A percentile compares a stretch with the other conserved stretches of the same genome.
Conservation (phyloP, 23 tunicate species). For the Halocynthia aurantium region DNA sequence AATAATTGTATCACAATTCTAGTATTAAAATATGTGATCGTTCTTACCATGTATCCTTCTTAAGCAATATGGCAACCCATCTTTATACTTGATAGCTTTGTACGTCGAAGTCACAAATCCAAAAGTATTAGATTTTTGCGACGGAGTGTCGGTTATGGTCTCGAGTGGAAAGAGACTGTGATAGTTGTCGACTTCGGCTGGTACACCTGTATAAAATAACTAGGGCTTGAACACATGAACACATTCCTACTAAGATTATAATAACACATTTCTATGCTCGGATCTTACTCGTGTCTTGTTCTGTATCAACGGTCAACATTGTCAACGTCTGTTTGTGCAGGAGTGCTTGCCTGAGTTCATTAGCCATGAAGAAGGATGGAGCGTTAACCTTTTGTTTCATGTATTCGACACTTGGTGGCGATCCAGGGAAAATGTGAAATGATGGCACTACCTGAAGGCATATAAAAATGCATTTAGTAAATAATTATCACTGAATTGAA, state of each 20-base stretch:
- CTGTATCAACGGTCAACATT: constrained; percentile 85
- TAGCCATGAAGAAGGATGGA: constrained; percentile 80
- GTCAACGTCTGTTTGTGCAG: constrained; percentile 69
- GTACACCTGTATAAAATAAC: constrained; percentile 52
- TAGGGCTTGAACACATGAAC: background rate
- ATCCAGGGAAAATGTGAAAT: constrained; percentile 64
- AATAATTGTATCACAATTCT: too few species aligned
- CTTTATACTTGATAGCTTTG: constrained; percentile 88
- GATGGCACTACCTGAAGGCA: constrained; percentile 46
- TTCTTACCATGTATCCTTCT: constrained; percentile 86
- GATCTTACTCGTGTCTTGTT: constrained; percentile 74
- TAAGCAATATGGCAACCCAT: constrained; percentile 85
- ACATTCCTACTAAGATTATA: background rate
- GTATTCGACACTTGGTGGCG: constrained; percentile 81
- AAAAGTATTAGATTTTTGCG: constrained; percentile 63
- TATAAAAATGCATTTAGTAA: too few species aligned
- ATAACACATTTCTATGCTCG: background rate
- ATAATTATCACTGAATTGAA: too few species aligned
- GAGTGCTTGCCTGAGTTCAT: constrained; percentile 63
- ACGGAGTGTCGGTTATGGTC: constrained; percentile 31
- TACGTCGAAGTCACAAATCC: constrained; percentile 76
- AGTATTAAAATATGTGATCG: too few species aligned
- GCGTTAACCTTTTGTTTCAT: constrained; percentile 66
- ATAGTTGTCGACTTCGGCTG: constrained; percentile 90
- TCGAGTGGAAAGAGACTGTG: constrained; percentile 92